Evolutionary conservation across 2,113 vertebrate species (phyloP).

Genomic region (Ovis canadensis): DNA sequence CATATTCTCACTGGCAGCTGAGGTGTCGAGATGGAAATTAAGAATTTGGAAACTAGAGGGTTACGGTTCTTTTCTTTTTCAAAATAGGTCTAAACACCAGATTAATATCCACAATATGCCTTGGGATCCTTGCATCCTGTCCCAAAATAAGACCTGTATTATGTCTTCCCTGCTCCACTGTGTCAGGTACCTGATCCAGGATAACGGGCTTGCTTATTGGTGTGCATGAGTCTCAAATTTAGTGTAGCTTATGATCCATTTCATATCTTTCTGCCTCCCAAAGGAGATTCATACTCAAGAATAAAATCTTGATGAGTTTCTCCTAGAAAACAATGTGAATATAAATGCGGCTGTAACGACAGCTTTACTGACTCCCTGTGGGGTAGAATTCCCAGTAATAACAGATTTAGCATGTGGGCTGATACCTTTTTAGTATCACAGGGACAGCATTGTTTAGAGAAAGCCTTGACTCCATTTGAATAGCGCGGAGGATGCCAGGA

Average conservation of each 20-base stretch:
- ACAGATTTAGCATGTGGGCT: slow-evolving; percentile 88
- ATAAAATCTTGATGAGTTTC: slow-evolving; percentile 71
- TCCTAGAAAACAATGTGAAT: slow-evolving; percentile 76
- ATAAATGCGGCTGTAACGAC: slow-evolving; percentile 63
- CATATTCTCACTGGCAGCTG: background rate
- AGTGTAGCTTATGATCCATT: slow-evolving; percentile 27
- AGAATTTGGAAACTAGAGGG: background rate
- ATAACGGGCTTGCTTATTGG: slow-evolving; percentile 33
- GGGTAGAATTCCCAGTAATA: slow-evolving; percentile 81
- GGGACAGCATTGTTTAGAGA: slow-evolving; percentile 86
- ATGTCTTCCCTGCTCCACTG: slow-evolving; percentile 21
- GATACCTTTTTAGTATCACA: slow-evolving; percentile 75
- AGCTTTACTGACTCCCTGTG: slow-evolving; percentile 77
- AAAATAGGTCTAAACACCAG: background rate
- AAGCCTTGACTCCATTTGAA: slow-evolving; percentile 82
- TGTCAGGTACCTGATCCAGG: slow-evolving; percentile 40
- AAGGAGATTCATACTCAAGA: slow-evolving; percentile 49
- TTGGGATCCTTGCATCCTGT: slow-evolving; percentile 27
- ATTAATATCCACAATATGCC: background rate
- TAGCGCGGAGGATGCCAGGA: slow-evolving; percentile 81
- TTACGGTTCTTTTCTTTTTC: background rate
- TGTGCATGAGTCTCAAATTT: slow-evolving; percentile 44
- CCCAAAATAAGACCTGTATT: slow-evolving; percentile 35
- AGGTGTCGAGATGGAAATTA: background rate
- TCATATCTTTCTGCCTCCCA: slow-evolving; percentile 54